Conservation (phyloP, 2,113 vertebrate genomes). For the Lichenostomus cassidix region DNA sequence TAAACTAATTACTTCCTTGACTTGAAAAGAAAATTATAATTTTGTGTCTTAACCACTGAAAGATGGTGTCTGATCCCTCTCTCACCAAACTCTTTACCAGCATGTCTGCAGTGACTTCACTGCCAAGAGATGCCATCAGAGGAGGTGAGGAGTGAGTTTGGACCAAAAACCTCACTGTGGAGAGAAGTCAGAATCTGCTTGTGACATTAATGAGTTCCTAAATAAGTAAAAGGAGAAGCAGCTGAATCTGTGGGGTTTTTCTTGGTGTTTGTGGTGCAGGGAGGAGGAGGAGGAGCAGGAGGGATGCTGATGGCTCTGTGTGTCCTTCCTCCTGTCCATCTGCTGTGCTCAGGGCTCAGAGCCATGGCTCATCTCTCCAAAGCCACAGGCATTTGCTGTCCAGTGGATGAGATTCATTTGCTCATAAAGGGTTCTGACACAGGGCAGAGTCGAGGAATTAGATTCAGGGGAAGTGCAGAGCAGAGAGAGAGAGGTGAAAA, state of each 20-base stretch:
- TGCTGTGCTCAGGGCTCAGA: accelerated
- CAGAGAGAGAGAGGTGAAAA: background rate
- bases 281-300: background rate
- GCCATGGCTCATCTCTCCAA: background rate
- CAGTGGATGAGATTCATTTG: background rate
- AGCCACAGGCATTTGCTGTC: background rate
- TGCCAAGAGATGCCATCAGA: background rate
- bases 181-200: background rate
- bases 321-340: background rate
- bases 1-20: conserved; percentile 55
- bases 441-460: background rate
- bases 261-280: background rate
- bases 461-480: background rate
- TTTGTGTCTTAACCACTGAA: conserved; percentile 16
- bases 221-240: background rate
- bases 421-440: background rate
- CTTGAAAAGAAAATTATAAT: conserved; percentile 39
- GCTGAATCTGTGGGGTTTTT: background rate
- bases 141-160: background rate
- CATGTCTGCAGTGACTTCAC: background rate
- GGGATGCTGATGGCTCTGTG: background rate
- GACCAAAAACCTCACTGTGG: background rate
- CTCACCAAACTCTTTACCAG: background rate
- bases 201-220: background rate
- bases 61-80: background rate